Evolutionary conservation across 2,888 invertebrate genomes (phyloP), one percentile per base, ranked within the genome.

Genomic region (Plebejus anna): DNA sequence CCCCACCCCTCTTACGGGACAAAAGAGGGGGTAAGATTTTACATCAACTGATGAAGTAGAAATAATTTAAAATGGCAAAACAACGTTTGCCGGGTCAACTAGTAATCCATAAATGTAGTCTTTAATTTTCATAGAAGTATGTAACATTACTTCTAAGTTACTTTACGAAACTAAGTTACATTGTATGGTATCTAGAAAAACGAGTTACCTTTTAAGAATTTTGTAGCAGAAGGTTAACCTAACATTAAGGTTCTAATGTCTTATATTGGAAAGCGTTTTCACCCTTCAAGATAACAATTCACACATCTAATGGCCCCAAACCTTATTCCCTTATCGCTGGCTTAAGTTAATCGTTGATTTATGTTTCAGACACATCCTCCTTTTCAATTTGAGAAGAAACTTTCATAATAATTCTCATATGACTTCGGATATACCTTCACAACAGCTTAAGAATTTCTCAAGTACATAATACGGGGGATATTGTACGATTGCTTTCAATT

Each of bases 311-410:
- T 82, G 82, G 87, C 87, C 82, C 80, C 16, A 80, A 75, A 38
- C 66, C 80, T 22, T 70, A 78, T 75, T 76, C 78, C 80, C 83
- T 83, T 84, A 85, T 85, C 85, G 81, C 81, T 82, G 83, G 72
- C 72, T 51, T 72, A 84, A 87, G 86, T 86, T 88, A 88, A 88
- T 88, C 87, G 87, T 80, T 88, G 88, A 88, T 88, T 88, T 88
- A 88, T 87, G 83, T 84, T 83, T 85, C 85, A 88, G 88, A 72
- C 47, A 51, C 51, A 72, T 72, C 72, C 51, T 72, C 72, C 72
- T 72, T 72, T 72, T 72, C 72, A 72, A 72, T 72, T 72, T 51
- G 11, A 72, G 72, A 51, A 47, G 51, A 72, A 72, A 72, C 72
- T 72, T 72, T 72, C 72, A 72, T 72, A 72, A 72, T 72, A 72